Evolutionary conservation across 2,888 invertebrate genomes (phyloP).

Genomic region (Orchesella flavescens): DNA sequence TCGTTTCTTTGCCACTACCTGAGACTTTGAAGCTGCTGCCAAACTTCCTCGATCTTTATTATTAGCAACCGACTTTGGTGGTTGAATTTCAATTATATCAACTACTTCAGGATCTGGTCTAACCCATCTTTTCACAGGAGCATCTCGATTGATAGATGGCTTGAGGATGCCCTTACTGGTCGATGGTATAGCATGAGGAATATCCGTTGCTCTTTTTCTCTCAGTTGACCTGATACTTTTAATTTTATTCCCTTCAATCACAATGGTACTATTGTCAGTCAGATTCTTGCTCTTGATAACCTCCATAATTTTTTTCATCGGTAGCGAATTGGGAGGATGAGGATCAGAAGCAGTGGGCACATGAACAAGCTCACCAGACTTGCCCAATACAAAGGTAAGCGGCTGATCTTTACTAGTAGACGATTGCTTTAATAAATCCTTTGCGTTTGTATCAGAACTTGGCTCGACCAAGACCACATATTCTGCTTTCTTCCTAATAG

Average conservation of each 20-base stretch:
- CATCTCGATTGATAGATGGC: not conserved
- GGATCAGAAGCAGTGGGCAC: constrained; percentile 35
- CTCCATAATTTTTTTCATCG: constrained; percentile 56
- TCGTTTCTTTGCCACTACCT: constrained; percentile 54
- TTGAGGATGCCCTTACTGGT: not conserved
- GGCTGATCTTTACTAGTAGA: constrained; percentile 30
- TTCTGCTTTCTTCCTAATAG: constrained; percentile 41
- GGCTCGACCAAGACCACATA: constrained; percentile 54
- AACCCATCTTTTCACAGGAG: not conserved
- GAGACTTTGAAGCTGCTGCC: not conserved
- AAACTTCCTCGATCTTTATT: too few relatives aligned
- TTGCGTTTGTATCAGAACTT: constrained; percentile 23
- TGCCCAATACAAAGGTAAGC: constrained; percentile 50
- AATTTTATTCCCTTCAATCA: constrained; percentile 55
- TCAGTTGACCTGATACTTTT: constrained; percentile 19
- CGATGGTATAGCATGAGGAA: not conserved
- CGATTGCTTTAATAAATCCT: constrained; percentile 30
- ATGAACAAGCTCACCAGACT: constrained; percentile 50
- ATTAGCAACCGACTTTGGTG: not conserved
- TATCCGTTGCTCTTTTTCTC: not conserved
- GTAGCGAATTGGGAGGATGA: constrained; percentile 40
- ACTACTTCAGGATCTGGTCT: constrained; percentile 9
- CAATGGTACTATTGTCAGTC: constrained; percentile 51
- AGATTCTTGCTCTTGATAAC: constrained; percentile 45
- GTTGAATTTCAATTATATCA: not conserved